Evolutionary conservation across 2,888 invertebrate species (phyloP).

Genomic region (Luperina nickerlii): DNA sequence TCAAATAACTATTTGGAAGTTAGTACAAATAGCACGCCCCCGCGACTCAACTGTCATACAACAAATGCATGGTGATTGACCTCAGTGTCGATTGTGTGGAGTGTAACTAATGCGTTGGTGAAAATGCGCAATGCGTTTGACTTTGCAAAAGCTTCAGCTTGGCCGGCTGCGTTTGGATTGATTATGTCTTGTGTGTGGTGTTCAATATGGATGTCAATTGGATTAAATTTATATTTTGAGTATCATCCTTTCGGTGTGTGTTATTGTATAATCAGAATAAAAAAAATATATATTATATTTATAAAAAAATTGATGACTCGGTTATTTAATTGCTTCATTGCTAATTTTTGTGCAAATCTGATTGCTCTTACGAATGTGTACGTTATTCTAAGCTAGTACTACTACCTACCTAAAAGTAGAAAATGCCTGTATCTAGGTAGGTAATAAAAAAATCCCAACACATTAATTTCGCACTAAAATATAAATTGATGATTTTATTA

Average conservation of each 20-base stretch:
- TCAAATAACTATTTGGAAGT: constrained; percentile 87
- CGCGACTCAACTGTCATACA: constrained; percentile 83
- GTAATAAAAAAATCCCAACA: neutral
- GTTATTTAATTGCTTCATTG: neutral
- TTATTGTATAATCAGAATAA: neutral
- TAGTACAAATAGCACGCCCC: constrained; percentile 82
- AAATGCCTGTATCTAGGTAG: neutral
- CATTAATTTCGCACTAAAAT: constrained; percentile 26
- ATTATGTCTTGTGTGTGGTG: constrained; percentile 23
- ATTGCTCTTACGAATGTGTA: neutral
- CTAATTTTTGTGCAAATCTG: neutral
- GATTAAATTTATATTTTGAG: constrained; percentile 37
- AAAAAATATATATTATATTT: no score
- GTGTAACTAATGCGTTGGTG: constrained; percentile 80
- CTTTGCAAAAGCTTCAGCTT: constrained; percentile 76
- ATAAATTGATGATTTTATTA: constrained; percentile 48
- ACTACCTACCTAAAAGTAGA: neutral
- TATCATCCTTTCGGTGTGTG: constrained; percentile 25
- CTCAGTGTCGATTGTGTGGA: constrained; percentile 69
- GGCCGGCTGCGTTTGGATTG: constrained; percentile 78
- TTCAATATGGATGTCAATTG: constrained; percentile 47
- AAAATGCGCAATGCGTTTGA: constrained; percentile 85
- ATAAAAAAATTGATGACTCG: neutral
- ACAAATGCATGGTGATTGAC: constrained; percentile 87
- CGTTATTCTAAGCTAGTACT: neutral